These are phyloP conservation scores for Campoletis raptor DNA, from an alignment of 2,888 invertebrate species.

Conservation along the genomic window DNA sequence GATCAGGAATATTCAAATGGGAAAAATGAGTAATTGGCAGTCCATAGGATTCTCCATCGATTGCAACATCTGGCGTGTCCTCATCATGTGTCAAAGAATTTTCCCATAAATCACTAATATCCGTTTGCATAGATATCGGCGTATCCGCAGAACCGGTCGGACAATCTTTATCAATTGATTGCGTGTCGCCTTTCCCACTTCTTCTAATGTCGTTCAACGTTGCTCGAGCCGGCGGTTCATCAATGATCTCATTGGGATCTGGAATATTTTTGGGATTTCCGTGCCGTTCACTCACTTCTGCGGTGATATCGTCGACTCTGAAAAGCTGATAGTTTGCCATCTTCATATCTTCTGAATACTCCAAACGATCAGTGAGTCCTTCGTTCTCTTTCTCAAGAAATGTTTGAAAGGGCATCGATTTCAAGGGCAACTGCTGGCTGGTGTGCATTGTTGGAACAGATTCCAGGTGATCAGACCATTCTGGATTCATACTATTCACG, in stretches of 20 bases:
- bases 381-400: not conserved
- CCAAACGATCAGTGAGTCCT: not conserved
- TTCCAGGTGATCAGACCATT: slow-evolving; percentile 27
- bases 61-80: not conserved
- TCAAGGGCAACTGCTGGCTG: not conserved
- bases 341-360: slow-evolving; percentile 13
- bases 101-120: slow-evolving; percentile 27
- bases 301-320: slow-evolving; percentile 16
- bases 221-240: not conserved
- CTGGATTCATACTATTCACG: not conserved
- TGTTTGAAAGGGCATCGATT: not conserved
- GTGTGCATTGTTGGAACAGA: slow-evolving; percentile 8
- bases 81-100: not conserved
- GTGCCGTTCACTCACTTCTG: not conserved
- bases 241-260: no score
- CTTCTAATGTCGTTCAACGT: not conserved
- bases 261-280: slow-evolving; percentile 11
- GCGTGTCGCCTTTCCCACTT: not conserved
- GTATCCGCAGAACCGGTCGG: not conserved
- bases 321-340: slow-evolving; percentile 29
- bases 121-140: slow-evolving; percentile 47
- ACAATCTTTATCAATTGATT: slow-evolving; percentile 9
- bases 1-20: slow-evolving; percentile 5
- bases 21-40: not conserved
- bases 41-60: not conserved